Evolutionary conservation across 2,888 invertebrate genomes (phyloP).

Genomic region (Tachina grossa): DNA sequence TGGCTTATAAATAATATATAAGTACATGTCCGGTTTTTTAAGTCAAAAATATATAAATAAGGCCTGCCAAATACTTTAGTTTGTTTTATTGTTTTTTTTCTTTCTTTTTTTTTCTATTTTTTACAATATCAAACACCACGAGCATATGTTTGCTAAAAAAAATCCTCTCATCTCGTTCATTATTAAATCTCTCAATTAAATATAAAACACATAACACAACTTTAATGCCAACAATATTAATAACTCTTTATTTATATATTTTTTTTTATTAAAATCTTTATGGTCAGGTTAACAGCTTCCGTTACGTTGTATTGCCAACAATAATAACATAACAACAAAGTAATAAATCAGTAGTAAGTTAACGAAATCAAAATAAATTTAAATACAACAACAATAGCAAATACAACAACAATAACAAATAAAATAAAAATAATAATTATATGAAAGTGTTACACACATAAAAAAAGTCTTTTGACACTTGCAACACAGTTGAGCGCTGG

Average conservation of each 20-base stretch:
- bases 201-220: not conserved
- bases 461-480: slow-evolving; percentile 26
- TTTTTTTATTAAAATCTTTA: slow-evolving; percentile 47
- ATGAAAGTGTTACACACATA: slow-evolving; percentile 36
- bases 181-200: not conserved
- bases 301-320: slow-evolving; percentile 45
- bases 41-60: too few species aligned
- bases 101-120: too few species aligned
- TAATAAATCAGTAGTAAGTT: slow-evolving; percentile 12
- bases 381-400: slow-evolving; percentile 41
- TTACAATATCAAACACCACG: too few species aligned
- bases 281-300: slow-evolving; percentile 70
- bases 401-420: slow-evolving; percentile 26
- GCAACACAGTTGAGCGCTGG: slow-evolving; percentile 11
- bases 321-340: slow-evolving; percentile 23
- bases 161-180: not conserved
- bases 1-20: too few species aligned
- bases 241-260: not conserved
- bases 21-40: too few species aligned
- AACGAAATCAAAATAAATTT: slow-evolving; percentile 41
- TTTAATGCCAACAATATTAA: not conserved
- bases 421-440: slow-evolving; percentile 31
- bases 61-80: too few species aligned
- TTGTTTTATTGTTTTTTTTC: too few species aligned
- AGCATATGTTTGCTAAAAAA: not conserved